A percentile compares a stretch with the other conserved stretches of the same genome.
Evolutionary conservation across 64 coral and sea anemone genomes (phyloP).

Genomic region (Montipora cactus): DNA sequence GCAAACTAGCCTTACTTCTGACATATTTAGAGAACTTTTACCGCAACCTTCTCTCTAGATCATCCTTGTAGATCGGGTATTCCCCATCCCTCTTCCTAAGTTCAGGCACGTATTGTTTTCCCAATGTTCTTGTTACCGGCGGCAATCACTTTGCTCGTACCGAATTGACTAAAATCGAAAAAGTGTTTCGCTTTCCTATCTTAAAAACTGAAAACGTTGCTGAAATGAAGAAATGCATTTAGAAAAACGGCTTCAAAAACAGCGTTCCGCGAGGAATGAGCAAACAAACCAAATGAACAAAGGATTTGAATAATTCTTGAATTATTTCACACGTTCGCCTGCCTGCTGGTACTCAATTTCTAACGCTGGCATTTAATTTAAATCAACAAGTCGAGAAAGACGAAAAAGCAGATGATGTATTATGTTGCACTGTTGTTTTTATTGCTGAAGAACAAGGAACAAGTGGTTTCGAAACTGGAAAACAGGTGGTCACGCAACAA

Average conservation of each 20-base stretch:
- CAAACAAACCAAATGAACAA: not conserved
- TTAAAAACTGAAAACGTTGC: not conserved
- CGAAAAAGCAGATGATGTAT: not conserved
- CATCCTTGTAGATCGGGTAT: too few relatives aligned
- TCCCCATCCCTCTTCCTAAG: too few relatives aligned
- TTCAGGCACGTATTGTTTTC: too few relatives aligned
- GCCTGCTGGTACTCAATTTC: not conserved
- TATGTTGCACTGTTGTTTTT: not conserved
- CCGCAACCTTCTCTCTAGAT: too few relatives aligned
- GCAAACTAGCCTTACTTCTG: too few relatives aligned
- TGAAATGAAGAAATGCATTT: not conserved
- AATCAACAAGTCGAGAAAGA: not conserved
- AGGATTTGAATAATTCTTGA: not conserved
- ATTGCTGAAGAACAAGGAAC: not conserved
- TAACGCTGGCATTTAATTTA: not conserved
- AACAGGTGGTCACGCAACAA: slow-evolving; percentile 41
- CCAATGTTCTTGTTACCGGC: too few relatives aligned
- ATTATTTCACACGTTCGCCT: not conserved
- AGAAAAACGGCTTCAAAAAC: not conserved
- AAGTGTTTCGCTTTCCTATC: not conserved
- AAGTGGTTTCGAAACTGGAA: slow-evolving; percentile 34
- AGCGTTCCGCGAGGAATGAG: not conserved
- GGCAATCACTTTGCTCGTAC: not conserved
- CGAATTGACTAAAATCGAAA: not conserved
- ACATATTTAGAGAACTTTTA: too few relatives aligned